These are phyloP conservation scores for Eonycteris spelaea DNA, from an alignment of 2,113 vertebrate genomes.

Conservation along the genomic window DNA sequence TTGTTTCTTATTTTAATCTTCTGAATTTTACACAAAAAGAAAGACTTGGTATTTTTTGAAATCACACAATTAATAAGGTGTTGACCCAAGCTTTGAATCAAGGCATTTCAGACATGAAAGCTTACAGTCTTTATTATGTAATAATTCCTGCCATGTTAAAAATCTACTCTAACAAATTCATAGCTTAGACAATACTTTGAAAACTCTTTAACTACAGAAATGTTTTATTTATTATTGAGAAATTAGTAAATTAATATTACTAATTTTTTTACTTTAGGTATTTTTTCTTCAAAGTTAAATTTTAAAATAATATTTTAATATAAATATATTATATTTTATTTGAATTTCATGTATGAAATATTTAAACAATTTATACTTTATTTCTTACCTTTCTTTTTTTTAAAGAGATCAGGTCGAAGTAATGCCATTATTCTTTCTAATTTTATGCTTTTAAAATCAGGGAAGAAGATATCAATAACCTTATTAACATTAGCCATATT, in stretches of 20 bases:
- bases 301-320: not conserved
- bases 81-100: not conserved
- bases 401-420: conserved; percentile 53
- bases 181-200: not conserved
- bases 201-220: not conserved
- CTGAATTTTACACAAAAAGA: conserved; percentile 3
- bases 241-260: not conserved
- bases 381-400: conserved; percentile 49
- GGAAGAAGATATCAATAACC: conserved; percentile 54
- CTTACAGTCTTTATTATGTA: not conserved
- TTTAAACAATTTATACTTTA: not conserved
- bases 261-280: not conserved
- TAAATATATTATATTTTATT: not conserved
- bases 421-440: conserved; percentile 58
- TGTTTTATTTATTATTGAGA: not conserved
- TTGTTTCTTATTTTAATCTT: not conserved
- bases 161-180: not conserved
- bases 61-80: not conserved
- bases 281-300: not conserved
- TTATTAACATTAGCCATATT: not conserved
- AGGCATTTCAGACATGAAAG: not conserved
- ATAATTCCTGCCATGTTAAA: not conserved
- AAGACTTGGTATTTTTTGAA: not conserved
- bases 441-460: conserved; percentile 58
- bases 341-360: not conserved